Evolutionary conservation across 2,113 vertebrate species (phyloP).

Genomic region (Panthera leo): DNA sequence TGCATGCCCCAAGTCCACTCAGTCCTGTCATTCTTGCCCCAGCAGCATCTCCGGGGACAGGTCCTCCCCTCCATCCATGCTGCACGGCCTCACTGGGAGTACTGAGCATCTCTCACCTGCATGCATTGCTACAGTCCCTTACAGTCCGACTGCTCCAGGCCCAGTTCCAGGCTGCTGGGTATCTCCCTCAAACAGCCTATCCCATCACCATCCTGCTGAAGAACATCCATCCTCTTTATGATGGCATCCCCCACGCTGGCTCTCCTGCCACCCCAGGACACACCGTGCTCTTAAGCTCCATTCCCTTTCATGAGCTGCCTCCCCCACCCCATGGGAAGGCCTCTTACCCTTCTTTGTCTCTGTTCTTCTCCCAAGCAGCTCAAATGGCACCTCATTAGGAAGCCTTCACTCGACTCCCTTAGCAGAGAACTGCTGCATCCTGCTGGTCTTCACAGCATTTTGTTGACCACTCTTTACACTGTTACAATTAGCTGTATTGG

Average conservation of each 20-base stretch:
- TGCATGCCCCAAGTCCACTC: accelerated
- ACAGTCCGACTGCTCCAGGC: neutral
- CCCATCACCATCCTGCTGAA: neutral
- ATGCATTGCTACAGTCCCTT: neutral
- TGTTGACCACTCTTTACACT: neutral
- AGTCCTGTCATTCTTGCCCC: neutral
- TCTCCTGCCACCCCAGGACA: neutral
- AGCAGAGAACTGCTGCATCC: neutral
- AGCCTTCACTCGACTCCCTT: neutral
- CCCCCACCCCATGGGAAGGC: neutral
- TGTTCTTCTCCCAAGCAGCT: neutral
- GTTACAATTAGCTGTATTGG: neutral
- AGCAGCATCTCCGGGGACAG: accelerated
- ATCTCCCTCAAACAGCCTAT: neutral
- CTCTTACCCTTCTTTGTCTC: neutral
- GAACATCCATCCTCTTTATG: neutral
- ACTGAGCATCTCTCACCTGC: neutral
- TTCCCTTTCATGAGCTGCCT: accelerated
- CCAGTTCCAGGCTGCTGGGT: accelerated
- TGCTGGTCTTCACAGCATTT: neutral
- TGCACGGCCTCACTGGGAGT: accelerated
- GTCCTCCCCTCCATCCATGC: neutral
- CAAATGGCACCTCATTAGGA: neutral
- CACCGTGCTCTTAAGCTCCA: neutral
- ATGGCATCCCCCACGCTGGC: neutral